phyloP scores from a whole-genome alignment of 2,113 vertebrate genomes.

The Macrotus californicus region DNA sequence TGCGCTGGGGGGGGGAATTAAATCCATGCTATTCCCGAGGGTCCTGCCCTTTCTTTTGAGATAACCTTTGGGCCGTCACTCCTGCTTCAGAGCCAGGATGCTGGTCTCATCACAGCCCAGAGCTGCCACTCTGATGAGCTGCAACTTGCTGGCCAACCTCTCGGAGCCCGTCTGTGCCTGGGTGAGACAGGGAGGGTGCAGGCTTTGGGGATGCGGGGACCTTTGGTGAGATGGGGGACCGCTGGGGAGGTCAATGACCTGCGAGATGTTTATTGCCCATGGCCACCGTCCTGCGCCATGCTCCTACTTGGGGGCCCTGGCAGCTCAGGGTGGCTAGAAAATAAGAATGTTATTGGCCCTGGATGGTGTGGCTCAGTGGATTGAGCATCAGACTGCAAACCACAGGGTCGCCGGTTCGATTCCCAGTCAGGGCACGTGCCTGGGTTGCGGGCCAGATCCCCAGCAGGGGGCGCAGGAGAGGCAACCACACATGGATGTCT shows the following conservation, averaged over 20 bases:
- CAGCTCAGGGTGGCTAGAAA: neutral
- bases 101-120: too few species aligned
- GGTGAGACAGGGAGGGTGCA: neutral
- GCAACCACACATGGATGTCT: too few species aligned
- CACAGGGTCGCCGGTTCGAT: too few species aligned
- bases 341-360: constrained; percentile 38
- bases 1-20: neutral
- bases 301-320: neutral
- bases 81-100: neutral
- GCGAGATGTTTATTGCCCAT: neutral
- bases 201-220: neutral
- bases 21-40: neutral
- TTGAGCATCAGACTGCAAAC: too few species aligned
- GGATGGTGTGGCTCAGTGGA: neutral
- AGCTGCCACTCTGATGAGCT: neutral
- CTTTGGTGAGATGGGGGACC: too few species aligned
- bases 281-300: neutral
- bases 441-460: too few species aligned
- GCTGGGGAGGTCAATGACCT: neutral
- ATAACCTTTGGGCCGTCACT: rapidly evolving
- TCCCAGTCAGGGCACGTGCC: too few species aligned
- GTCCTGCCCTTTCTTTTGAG: neutral
- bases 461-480: too few species aligned
- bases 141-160: neutral
- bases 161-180: neutral